phyloP scores from a whole-genome alignment of 2,113 vertebrate species.

The Ceratotherium simum region DNA sequence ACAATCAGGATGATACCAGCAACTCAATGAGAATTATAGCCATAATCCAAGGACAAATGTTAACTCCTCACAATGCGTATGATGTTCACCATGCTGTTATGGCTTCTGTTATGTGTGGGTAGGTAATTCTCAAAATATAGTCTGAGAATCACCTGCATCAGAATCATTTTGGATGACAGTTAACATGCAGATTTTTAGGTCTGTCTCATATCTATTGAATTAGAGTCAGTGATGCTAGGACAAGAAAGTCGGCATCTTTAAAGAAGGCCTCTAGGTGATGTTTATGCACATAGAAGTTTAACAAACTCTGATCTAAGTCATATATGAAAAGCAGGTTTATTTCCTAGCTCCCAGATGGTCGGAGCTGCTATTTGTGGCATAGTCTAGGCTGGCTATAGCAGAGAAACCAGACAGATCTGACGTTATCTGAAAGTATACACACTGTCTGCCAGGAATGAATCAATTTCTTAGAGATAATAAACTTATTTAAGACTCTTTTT shows the following conservation, averaged over 20 bases:
- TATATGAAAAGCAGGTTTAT: conserved; percentile 55
- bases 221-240: background rate
- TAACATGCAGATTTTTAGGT: background rate
- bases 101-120: background rate
- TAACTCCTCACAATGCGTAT: background rate
- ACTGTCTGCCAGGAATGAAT: conserved; percentile 68
- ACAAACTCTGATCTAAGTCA: conserved; percentile 42
- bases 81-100: background rate
- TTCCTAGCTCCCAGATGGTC: conserved; percentile 66
- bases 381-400: conserved; percentile 49
- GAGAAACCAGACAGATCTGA: conserved; percentile 69
- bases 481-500: conserved; percentile 53
- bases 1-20: background rate
- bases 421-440: conserved; percentile 62
- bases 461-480: conserved; percentile 73
- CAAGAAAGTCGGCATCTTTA: background rate
- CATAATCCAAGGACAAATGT: background rate
- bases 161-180: background rate
- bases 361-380: conserved; percentile 59
- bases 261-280: conserved; percentile 13
- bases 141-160: background rate
- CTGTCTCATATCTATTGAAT: background rate
- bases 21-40: background rate
- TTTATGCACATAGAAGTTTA: background rate
- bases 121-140: background rate